Conservation (phyloP, 2,888 invertebrate species). For the Exephanes ischioxanthus region DNA sequence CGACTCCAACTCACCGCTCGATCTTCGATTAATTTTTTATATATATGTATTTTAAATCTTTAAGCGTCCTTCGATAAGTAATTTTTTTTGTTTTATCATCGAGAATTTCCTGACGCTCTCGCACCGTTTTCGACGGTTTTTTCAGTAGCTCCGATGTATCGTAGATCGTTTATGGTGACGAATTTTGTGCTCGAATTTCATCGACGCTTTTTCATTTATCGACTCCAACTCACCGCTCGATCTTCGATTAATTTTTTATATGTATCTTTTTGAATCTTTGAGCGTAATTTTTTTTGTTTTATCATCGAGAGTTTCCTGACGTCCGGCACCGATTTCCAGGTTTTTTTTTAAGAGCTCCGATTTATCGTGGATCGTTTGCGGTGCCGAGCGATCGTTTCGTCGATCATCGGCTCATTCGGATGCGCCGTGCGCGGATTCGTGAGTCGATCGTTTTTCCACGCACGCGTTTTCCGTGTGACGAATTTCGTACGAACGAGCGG, state of each 20-base stretch:
- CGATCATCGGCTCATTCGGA: conserved; percentile 32
- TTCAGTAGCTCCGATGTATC: conserved; percentile 13
- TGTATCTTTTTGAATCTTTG: neutral
- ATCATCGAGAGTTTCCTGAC: no score
- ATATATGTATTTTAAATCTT: neutral
- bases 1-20: no score
- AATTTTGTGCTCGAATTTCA: neutral
- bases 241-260: neutral
- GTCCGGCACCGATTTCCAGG: neutral
- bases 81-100: neutral
- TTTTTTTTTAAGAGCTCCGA: conserved; percentile 26
- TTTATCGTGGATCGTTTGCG: conserved; percentile 13
- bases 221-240: no score
- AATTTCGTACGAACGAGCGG: conserved; percentile 45
- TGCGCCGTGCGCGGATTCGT: neutral
- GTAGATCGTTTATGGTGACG: conserved; percentile 11
- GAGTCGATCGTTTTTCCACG: neutral
- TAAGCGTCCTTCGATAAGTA: neutral
- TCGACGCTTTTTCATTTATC: no score
- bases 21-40: neutral
- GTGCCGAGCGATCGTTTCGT: conserved; percentile 31
- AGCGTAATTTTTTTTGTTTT: neutral
- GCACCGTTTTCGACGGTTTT: neutral
- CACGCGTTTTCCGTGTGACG: conserved; percentile 39
- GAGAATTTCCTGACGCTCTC: no score